Conservation (phyloP, 1,140 invertebrate genomes). For the Musca vetustissima region DNA sequence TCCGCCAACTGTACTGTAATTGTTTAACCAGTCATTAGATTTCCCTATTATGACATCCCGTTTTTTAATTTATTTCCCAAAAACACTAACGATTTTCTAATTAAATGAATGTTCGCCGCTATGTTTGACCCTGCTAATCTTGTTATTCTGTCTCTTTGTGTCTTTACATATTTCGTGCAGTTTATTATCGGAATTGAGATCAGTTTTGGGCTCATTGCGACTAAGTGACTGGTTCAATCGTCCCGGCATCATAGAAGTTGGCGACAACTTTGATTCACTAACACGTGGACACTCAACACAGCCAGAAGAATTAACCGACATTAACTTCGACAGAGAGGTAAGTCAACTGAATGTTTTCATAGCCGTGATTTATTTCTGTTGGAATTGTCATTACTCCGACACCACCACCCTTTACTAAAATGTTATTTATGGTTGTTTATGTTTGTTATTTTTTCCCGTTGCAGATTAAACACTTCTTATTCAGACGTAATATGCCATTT, state of each 20-base stretch:
- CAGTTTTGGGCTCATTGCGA: slow-evolving; percentile 62
- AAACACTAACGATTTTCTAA: not conserved
- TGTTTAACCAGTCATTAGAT: too few relatives aligned
- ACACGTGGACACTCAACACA: slow-evolving; percentile 73
- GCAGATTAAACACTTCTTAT: slow-evolving; percentile 74
- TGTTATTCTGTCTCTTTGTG: not conserved
- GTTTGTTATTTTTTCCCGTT: slow-evolving; percentile 40
- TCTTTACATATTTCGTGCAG: slow-evolving; percentile 55
- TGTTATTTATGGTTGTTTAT: not conserved
- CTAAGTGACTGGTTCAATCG: slow-evolving; percentile 78
- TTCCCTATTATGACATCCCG: too few relatives aligned
- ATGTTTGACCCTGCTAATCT: not conserved
- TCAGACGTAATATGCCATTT: slow-evolving; percentile 67
- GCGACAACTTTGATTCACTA: slow-evolving; percentile 71
- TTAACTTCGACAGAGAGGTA: slow-evolving; percentile 69
- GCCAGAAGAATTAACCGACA: slow-evolving; percentile 69
- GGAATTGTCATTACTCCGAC: not conserved
- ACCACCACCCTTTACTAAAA: not conserved
- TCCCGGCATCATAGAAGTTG: slow-evolving; percentile 63
- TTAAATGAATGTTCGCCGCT: not conserved
- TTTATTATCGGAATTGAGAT: slow-evolving; percentile 65
- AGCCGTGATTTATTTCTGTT: not conserved
- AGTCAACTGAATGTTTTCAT: not conserved
- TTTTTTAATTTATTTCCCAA: too few relatives aligned
- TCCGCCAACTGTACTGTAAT: too few relatives aligned